A percentile compares a stretch with the other conserved stretches of the same genome.
Evolutionary conservation across 2,888 invertebrate genomes (phyloP).

Genomic region (Amphipoea lucens): DNA sequence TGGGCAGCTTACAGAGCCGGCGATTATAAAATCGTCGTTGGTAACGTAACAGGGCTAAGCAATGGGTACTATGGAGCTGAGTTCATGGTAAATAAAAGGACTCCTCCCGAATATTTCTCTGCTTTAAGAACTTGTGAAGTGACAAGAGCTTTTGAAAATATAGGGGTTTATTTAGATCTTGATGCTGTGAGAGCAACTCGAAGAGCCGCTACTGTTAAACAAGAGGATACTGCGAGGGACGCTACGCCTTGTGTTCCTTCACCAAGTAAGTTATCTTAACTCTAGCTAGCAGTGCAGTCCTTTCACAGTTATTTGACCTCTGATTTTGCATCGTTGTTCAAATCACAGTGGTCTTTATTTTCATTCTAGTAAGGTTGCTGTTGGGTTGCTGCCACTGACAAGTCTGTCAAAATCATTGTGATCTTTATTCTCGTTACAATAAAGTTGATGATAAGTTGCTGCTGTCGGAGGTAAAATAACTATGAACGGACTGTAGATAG

Average conservation of each 20-base stretch:
- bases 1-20: constrained; percentile 91
- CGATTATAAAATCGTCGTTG: constrained; percentile 91
- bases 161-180: constrained; percentile 77
- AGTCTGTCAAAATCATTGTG: background rate
- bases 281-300: background rate
- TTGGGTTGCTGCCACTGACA: background rate
- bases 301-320: background rate
- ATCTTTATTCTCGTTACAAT: background rate
- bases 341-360: background rate
- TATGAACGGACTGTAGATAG: background rate
- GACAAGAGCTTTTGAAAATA: constrained; percentile 77
- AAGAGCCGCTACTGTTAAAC: constrained; percentile 76
- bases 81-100: constrained; percentile 75
- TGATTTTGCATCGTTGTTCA: no score
- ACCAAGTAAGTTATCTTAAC: constrained; percentile 76
- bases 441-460: background rate
- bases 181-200: constrained; percentile 77
- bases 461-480: background rate
- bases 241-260: constrained; percentile 80
- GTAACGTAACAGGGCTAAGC: constrained; percentile 85
- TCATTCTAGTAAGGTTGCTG: background rate
- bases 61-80: constrained; percentile 84
- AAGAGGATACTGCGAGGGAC: constrained; percentile 79
- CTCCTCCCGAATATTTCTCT: constrained; percentile 80
- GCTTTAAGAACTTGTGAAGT: constrained; percentile 77